These are phyloP conservation scores for Sigmodon hispidus DNA, from an alignment of 2,113 vertebrate genomes.

Conservation along the genomic window DNA sequence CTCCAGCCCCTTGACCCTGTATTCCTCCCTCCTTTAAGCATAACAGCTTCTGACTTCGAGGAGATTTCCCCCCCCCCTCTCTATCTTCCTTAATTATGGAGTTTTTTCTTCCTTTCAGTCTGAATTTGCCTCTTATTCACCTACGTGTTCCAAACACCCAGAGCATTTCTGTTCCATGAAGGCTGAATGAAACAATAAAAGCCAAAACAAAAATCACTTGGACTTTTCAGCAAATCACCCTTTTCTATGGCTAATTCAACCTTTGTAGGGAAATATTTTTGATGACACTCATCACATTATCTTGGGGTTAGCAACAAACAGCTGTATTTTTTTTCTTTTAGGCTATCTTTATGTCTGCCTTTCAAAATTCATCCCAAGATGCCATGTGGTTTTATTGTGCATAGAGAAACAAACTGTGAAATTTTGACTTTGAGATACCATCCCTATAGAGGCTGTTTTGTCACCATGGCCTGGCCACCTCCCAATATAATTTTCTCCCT, in stretches of 20 bases:
- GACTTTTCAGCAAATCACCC: background rate
- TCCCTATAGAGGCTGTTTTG: background rate
- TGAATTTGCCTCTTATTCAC: background rate
- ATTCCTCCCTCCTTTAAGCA: background rate
- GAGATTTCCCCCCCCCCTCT: background rate
- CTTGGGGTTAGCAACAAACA: background rate
- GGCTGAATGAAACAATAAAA: background rate
- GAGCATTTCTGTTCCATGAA: background rate
- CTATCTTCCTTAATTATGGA: slow-evolving; percentile 5
- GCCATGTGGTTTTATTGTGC: background rate
- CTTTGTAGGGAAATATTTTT: slow-evolving; percentile 15
- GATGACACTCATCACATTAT: background rate
- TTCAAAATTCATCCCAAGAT: slow-evolving; percentile 27
- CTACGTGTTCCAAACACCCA: background rate
- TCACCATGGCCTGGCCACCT: background rate
- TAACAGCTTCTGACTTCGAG: background rate
- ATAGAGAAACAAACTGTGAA: background rate
- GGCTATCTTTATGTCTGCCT: background rate
- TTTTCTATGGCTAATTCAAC: background rate
- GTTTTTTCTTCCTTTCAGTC: background rate
- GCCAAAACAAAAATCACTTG: background rate
- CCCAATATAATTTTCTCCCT: too few species aligned
- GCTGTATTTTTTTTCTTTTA: background rate
- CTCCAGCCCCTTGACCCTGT: background rate
- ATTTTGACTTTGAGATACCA: background rate